Conservation (phyloP, 2,113 vertebrate species). For the Periophthalmodon schlosseri region DNA sequence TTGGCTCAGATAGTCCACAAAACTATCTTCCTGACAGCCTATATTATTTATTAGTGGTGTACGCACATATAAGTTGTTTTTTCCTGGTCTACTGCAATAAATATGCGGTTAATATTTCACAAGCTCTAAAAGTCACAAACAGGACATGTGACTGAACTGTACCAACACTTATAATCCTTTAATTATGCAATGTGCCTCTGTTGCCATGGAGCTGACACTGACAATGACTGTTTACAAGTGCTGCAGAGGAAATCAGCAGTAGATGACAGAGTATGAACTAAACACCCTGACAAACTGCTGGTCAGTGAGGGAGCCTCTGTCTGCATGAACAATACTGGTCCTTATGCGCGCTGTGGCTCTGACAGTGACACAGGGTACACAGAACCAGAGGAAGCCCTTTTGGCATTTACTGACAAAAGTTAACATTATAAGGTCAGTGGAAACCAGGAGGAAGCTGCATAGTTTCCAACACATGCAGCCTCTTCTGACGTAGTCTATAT, state of each 20-base stretch:
- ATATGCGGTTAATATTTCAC: neutral
- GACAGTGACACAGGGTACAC: constrained; percentile 20
- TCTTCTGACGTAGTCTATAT: neutral
- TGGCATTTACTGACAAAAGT: constrained; percentile 56
- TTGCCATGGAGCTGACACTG: constrained; percentile 10
- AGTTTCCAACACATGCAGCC: constrained; percentile 20
- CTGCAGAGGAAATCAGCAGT: constrained; percentile 23
- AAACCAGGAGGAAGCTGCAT: constrained; percentile 13
- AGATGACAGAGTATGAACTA: constrained; percentile 28
- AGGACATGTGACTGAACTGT: neutral
- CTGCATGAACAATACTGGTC: constrained; percentile 53
- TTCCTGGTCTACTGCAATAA: neutral
- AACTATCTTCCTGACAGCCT: neutral
- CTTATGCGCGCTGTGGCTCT: constrained; percentile 38
- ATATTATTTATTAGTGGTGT: neutral
- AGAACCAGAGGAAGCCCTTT: constrained; percentile 32
- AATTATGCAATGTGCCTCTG: constrained; percentile 12
- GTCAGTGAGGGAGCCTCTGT: constrained; percentile 49
- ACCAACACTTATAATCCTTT: neutral
- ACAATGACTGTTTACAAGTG: constrained; percentile 33
- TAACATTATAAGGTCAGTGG: constrained; percentile 32
- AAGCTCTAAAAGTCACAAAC: neutral
- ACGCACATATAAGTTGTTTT: neutral
- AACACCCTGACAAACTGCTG: constrained; percentile 37
- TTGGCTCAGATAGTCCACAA: neutral